Evolutionary conservation across 2,797 vertebrate genomes (phyloP).

Genomic region (Pantherophis vulpinus): DNA sequence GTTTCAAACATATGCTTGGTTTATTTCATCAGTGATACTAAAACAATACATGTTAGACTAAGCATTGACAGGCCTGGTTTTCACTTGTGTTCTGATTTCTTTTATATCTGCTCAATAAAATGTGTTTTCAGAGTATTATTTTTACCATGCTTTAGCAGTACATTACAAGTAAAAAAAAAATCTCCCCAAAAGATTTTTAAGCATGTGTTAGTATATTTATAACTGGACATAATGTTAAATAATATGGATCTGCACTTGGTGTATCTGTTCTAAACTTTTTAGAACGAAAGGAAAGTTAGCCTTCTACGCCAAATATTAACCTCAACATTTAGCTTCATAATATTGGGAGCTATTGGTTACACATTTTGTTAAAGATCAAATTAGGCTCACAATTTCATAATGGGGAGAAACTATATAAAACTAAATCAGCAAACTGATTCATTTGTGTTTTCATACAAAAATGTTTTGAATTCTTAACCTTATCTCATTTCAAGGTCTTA

Average conservation of each 20-base stretch:
- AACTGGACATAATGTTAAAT: conserved; percentile 60
- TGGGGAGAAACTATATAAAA: not conserved
- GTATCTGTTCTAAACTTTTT: conserved; percentile 41
- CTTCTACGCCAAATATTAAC: not conserved
- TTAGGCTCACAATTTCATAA: not conserved
- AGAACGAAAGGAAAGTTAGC: conserved; percentile 17
- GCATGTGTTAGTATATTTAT: not conserved
- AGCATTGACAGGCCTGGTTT: not conserved
- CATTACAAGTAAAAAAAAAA: not conserved
- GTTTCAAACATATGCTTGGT: not conserved
- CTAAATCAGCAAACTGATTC: not conserved
- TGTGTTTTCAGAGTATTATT: not conserved
- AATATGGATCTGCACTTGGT: conserved; percentile 53
- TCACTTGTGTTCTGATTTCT: not conserved
- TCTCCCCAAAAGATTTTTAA: not conserved
- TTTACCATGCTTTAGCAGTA: not conserved
- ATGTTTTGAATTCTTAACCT: not conserved
- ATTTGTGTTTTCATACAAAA: not conserved
- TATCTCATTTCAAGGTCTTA: not conserved
- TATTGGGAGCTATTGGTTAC: not conserved
- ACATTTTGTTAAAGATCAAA: not conserved
- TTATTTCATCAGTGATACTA: not conserved
- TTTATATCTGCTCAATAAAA: not conserved
- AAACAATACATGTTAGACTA: not conserved
- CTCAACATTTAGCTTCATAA: not conserved